A percentile compares a stretch with the other conserved stretches of the same genome.
Evolutionary conservation across 2,888 invertebrate genomes (phyloP).

Genomic region (Heteropelma amictum): DNA sequence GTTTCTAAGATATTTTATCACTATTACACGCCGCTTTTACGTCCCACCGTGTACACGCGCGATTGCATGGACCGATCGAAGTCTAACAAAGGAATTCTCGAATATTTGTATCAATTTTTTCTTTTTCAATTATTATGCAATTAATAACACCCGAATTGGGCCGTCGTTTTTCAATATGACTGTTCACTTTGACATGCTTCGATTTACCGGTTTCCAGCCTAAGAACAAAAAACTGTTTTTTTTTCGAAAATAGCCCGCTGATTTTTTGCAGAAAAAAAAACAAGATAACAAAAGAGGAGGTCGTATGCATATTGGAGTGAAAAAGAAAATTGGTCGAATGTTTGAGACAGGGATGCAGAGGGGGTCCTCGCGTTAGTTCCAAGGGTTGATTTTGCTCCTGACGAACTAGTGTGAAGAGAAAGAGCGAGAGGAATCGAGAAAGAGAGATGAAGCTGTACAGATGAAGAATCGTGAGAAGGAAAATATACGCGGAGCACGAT

Average conservation of each 20-base stretch:
- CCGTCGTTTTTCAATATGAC: no score
- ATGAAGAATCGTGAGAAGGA: constrained; percentile 53
- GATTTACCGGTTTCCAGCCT: no score
- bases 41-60: neutral
- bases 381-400: constrained; percentile 40
- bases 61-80: no score
- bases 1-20: constrained; percentile 63
- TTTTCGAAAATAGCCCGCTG: no score
- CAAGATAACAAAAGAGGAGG: neutral
- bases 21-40: constrained; percentile 25
- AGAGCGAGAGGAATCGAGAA: constrained; percentile 36
- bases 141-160: no score
- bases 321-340: constrained; percentile 36
- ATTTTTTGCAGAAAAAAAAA: neutral
- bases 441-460: no score
- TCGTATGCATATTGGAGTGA: neutral
- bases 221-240: no score
- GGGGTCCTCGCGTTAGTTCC: constrained; percentile 55
- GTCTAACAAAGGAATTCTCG: no score
- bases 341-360: constrained; percentile 12
- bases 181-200: no score
- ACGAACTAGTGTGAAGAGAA: constrained; percentile 10
- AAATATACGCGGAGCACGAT: constrained; percentile 28
- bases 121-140: no score
- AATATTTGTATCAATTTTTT: no score